phyloP scores from a whole-genome alignment of 1,140 invertebrate genomes.

The Capitella teleta region DNA sequence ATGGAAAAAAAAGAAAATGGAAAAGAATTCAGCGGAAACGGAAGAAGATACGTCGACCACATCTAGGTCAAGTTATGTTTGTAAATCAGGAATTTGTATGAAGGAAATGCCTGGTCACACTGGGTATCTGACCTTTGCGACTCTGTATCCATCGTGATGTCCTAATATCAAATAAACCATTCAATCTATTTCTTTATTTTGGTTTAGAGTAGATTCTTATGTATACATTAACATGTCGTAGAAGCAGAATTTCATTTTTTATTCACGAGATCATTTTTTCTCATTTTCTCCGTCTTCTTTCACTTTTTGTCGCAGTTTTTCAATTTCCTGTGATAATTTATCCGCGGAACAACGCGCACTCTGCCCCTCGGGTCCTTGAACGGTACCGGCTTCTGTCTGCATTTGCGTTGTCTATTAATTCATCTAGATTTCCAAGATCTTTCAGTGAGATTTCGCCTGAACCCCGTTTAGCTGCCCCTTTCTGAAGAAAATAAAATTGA shows the following conservation, averaged over 20 bases:
- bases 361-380: too few species aligned
- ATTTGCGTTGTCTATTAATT: neutral
- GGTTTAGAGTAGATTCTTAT: too few species aligned
- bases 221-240: too few species aligned
- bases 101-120: slow-evolving; percentile 74
- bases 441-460: slow-evolving; percentile 73
- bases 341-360: too few species aligned
- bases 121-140: slow-evolving; percentile 85
- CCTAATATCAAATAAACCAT: too few species aligned
- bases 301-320: too few species aligned
- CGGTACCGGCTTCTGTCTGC: too few species aligned
- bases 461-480: slow-evolving; percentile 58
- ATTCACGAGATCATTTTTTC: too few species aligned
- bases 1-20: neutral
- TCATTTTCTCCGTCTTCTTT: too few species aligned
- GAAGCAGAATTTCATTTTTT: too few species aligned
- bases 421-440: slow-evolving; percentile 55
- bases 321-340: too few species aligned
- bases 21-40: neutral
- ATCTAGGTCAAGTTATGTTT: slow-evolving; percentile 20
- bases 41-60: neutral
- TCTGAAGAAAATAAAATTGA: neutral
- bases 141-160: slow-evolving; percentile 40
- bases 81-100: slow-evolving; percentile 58
- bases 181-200: too few species aligned